Conservation (phyloP, 2,113 vertebrate species). For the Psephotus haematonotus region DNA sequence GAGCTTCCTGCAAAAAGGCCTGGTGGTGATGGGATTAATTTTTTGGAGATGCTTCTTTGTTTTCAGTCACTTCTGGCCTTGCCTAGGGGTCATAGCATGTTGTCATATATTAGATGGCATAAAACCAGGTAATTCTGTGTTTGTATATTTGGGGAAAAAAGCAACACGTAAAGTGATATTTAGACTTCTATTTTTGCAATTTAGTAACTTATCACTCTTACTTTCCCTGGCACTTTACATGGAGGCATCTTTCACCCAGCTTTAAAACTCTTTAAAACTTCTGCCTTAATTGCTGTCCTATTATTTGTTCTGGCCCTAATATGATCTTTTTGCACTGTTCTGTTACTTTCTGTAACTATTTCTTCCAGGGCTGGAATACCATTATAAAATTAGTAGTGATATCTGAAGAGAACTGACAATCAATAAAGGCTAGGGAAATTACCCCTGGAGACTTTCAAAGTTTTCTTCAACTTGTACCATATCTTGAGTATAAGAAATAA, state of each 20-base stretch:
- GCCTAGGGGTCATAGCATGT: not conserved
- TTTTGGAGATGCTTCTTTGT: not conserved
- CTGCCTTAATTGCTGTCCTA: not conserved
- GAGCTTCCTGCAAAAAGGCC: not conserved
- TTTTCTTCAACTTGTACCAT: not conserved
- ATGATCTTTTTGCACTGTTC: not conserved
- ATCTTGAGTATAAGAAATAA: not conserved
- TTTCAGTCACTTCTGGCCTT: not conserved
- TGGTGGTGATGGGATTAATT: not conserved
- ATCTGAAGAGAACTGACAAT: not conserved
- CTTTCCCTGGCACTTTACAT: not conserved
- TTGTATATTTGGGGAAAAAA: not conserved
- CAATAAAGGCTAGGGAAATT: not conserved
- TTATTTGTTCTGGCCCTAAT: not conserved
- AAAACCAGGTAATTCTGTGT: not conserved
- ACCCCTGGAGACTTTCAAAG: not conserved
- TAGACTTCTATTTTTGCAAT: not conserved
- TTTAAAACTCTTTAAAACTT: not conserved
- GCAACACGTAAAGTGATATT: not conserved
- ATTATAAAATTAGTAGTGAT: not conserved
- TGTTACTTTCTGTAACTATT: not conserved
- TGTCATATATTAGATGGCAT: not conserved
- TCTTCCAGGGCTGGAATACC: not conserved
- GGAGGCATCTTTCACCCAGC: not conserved
- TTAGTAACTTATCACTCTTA: not conserved